phyloP scores from a whole-genome alignment of 2,888 invertebrate genomes.

The Tetanocera ferruginea region DNA sequence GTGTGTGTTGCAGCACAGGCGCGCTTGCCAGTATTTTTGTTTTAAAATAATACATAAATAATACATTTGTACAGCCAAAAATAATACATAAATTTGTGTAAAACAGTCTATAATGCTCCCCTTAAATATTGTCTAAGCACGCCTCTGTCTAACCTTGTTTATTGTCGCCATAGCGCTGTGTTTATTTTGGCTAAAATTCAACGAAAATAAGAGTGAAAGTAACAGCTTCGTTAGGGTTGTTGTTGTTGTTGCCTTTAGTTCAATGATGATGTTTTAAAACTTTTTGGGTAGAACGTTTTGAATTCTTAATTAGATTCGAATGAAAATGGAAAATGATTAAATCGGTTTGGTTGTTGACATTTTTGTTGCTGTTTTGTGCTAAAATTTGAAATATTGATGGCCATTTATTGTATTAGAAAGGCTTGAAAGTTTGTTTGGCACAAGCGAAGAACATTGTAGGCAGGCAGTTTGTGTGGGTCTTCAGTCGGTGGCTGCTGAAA shows the following conservation, averaged over 20 bases:
- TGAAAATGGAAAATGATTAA: conserved; percentile 53
- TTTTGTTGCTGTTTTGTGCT: conserved; percentile 10
- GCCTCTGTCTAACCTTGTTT: conserved; percentile 45
- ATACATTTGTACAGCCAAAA: background rate
- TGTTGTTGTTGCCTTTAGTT: conserved; percentile 13
- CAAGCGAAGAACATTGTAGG: no score
- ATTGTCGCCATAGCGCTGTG: conserved; percentile 47
- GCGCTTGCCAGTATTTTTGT: background rate
- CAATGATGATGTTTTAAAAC: conserved; percentile 53
- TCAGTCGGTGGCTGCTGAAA: no score
- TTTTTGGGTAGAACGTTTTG: conserved; percentile 58
- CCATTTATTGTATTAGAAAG: background rate
- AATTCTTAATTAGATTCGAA: conserved; percentile 60
- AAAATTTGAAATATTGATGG: background rate
- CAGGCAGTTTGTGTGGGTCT: no score
- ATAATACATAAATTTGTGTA: no score
- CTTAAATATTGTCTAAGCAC: background rate
- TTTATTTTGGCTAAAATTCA: conserved; percentile 31
- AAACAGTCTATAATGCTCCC: no score
- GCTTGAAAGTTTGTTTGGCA: no score
- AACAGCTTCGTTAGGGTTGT: background rate
- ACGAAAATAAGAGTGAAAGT: background rate
- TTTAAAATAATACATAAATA: background rate
- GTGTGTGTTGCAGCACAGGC: background rate
- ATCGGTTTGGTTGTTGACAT: conserved; percentile 52